Conservation (phyloP, 2,113 vertebrate species). For the Actenoides lindsayi region DNA sequence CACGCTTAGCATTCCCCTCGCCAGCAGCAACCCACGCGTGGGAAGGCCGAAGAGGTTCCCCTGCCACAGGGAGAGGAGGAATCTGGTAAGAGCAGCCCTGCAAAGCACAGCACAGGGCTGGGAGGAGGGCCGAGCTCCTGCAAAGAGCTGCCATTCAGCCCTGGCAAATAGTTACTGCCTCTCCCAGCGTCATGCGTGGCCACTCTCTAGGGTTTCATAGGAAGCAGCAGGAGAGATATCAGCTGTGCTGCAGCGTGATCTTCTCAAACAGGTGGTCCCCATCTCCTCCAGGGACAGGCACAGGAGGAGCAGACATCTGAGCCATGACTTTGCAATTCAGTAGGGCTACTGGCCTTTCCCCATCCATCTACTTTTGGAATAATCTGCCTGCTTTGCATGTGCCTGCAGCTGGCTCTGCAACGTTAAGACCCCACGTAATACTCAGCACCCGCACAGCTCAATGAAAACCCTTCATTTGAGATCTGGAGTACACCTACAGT, state of each 20-base stretch:
- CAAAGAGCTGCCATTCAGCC: conserved; percentile 14
- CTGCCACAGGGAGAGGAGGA: background rate
- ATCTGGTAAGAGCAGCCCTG: background rate
- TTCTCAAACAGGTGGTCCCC: conserved; percentile 55
- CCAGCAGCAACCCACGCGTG: background rate
- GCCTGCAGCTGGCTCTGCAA: background rate
- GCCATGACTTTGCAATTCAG: conserved; percentile 57
- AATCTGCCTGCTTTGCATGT: background rate
- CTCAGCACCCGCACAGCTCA: background rate
- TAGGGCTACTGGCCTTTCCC: conserved; percentile 7
- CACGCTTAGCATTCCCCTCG: background rate
- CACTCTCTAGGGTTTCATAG: conserved; percentile 43
- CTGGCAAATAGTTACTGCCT: background rate
- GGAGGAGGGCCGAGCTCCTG: background rate
- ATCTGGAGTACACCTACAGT: background rate
- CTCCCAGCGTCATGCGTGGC: background rate
- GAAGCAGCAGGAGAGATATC: background rate
- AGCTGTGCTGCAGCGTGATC: conserved; percentile 50
- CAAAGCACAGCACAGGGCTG: background rate
- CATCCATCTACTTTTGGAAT: background rate
- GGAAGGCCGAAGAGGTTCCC: background rate
- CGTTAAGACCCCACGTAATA: background rate
- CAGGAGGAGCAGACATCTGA: conserved; percentile 56
- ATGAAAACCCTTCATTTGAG: background rate
- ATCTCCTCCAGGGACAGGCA: conserved; percentile 52